Evolutionary conservation across 1,140 invertebrate genomes (phyloP).

Genomic region (Ctenoplectra terminalis): DNA sequence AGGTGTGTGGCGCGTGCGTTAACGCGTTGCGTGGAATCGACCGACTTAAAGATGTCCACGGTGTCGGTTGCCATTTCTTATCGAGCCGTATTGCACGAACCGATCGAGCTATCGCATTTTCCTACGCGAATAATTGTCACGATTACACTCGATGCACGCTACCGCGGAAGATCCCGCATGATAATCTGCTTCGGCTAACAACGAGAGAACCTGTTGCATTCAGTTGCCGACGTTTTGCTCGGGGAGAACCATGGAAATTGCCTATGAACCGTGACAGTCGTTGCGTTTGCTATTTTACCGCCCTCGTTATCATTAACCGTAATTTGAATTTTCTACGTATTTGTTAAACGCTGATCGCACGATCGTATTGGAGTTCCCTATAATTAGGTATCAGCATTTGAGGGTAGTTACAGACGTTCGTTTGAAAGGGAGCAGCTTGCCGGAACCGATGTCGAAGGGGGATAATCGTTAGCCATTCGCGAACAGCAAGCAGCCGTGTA

Average conservation of each 20-base stretch:
- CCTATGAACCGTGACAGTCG: too few species aligned
- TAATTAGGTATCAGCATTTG: background rate
- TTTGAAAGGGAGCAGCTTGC: background rate
- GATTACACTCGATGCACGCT: slow-evolving; percentile 14
- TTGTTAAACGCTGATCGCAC: background rate
- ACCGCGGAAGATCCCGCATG: slow-evolving; percentile 25
- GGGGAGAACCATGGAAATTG: too few species aligned
- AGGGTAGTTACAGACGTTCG: background rate
- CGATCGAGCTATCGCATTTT: slow-evolving; percentile 33
- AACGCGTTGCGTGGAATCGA: slow-evolving; percentile 37
- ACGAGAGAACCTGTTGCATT: too few species aligned
- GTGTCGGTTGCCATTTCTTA: too few species aligned
- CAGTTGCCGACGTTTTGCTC: too few species aligned
- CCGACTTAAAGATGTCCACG: slow-evolving; percentile 1
- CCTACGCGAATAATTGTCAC: slow-evolving; percentile 34
- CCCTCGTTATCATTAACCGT: too few species aligned
- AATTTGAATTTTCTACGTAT: slow-evolving; percentile 13
- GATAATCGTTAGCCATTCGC: background rate
- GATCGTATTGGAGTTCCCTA: background rate
- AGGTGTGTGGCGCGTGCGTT: slow-evolving; percentile 21
- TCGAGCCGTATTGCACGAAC: background rate
- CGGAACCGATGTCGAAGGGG: background rate
- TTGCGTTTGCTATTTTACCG: too few species aligned
- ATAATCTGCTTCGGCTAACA: slow-evolving; percentile 57
- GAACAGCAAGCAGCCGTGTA: background rate